These are phyloP conservation scores for Melanotaenia parkinsoni DNA, from an alignment of 2,797 vertebrate species.

Conservation along the genomic window DNA sequence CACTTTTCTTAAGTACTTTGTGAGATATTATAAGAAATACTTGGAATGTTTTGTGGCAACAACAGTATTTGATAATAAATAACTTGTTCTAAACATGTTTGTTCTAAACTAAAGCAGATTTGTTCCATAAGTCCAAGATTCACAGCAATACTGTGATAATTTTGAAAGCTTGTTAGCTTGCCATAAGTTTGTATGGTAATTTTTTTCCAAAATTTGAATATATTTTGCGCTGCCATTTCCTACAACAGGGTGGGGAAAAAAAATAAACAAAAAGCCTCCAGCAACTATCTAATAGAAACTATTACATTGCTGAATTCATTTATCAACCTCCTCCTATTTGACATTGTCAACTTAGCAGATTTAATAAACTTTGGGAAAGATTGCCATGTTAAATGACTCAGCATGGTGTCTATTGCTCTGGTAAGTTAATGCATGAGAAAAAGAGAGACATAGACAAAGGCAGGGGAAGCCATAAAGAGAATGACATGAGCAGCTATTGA, in stretches of 20 bases:
- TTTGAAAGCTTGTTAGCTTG: too few species aligned
- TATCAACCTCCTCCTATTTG: slow-evolving; percentile 31
- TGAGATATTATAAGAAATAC: not conserved
- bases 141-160: too few species aligned
- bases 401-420: slow-evolving; percentile 43
- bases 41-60: too few species aligned
- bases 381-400: slow-evolving; percentile 65
- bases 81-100: too few species aligned
- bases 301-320: slow-evolving; percentile 22
- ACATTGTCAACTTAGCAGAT: slow-evolving; percentile 54
- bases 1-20: too few species aligned
- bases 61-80: too few species aligned
- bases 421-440: not conserved
- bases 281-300: slow-evolving; percentile 15
- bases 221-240: too few species aligned
- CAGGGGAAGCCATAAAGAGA: slow-evolving; percentile 38
- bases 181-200: too few species aligned
- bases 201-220: too few species aligned
- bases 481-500: slow-evolving; percentile 46
- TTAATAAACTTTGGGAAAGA: slow-evolving; percentile 52
- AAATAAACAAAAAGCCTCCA: not conserved
- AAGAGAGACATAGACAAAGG: slow-evolving; percentile 7
- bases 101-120: too few species aligned
- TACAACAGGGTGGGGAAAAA: too few species aligned
- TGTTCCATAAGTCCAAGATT: too few species aligned